Percentiles rank a stretch among this genome's conserved stretches.
Evolutionary conservation across 2,888 invertebrate genomes (phyloP).

Genomic region (Perithous albicinctus): DNA sequence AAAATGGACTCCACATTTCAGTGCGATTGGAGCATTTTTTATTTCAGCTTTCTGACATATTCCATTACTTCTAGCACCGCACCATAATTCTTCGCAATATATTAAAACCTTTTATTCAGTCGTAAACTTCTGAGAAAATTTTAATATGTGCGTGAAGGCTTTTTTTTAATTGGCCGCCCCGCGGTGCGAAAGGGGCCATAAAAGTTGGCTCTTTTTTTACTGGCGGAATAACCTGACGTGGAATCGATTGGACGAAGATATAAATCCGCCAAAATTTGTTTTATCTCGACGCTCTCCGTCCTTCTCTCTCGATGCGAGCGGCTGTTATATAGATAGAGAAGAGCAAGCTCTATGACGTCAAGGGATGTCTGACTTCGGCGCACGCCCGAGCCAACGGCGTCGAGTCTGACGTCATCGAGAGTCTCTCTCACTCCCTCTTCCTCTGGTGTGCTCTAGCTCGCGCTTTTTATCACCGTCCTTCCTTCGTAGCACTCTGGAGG

Average conservation of each 20-base stretch:
- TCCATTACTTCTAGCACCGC: not conserved
- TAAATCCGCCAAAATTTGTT: slow-evolving; percentile 45
- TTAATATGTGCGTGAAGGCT: not conserved
- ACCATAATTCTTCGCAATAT: slow-evolving; percentile 6
- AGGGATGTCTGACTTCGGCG: slow-evolving; percentile 62
- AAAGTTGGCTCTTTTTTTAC: slow-evolving; percentile 15
- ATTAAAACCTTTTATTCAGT: slow-evolving; percentile 33
- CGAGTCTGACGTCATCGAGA: slow-evolving; percentile 70
- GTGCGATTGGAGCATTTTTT: not conserved
- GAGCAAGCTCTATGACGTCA: slow-evolving; percentile 60
- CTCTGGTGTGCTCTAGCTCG: not conserved
- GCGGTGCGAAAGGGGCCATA: slow-evolving; percentile 22
- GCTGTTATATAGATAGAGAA: not conserved
- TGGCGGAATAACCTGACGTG: not conserved
- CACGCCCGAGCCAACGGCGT: slow-evolving; percentile 65
- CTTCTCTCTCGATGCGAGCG: slow-evolving; percentile 7
- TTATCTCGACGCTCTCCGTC: not conserved
- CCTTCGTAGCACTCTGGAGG: not conserved
- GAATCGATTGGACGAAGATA: slow-evolving; percentile 33
- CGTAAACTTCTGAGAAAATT: slow-evolving; percentile 5
- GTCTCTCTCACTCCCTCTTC: slow-evolving; percentile 32
- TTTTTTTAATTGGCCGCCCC: slow-evolving; percentile 7
- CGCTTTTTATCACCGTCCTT: slow-evolving; percentile 29
- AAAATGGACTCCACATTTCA: not conserved
- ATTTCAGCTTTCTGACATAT: not conserved